phyloP scores from a whole-genome alignment of 2,797 vertebrate genomes.

The Acropternis orthonyx region DNA sequence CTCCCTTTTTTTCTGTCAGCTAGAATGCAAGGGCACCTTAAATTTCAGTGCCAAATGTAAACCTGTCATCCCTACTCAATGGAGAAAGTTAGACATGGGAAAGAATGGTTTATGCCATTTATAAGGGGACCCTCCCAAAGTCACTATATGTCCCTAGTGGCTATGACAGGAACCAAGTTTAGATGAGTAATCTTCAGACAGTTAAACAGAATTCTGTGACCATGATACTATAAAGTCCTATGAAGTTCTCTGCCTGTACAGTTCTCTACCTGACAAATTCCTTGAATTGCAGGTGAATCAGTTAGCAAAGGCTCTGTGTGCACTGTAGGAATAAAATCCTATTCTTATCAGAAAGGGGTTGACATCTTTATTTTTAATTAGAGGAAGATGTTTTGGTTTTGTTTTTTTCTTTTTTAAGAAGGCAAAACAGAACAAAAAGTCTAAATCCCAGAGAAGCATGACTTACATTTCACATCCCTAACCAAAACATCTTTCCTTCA shows the following conservation, averaged over 20 bases:
- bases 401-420: not conserved
- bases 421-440: not conserved
- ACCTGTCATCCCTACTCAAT: not conserved
- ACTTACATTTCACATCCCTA: not conserved
- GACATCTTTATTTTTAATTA: not conserved
- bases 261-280: not conserved
- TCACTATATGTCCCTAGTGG: not conserved
- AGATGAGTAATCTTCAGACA: not conserved
- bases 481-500: not conserved
- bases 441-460: not conserved
- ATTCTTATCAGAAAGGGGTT: not conserved
- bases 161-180: not conserved
- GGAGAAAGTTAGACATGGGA: not conserved
- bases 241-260: not conserved
- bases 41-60: not conserved
- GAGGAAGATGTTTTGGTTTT: not conserved
- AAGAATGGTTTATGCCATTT: not conserved
- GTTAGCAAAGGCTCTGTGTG: not conserved
- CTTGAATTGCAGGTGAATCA: not conserved
- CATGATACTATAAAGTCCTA: not conserved
- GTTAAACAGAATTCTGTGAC: not conserved
- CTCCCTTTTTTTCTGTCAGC: not conserved
- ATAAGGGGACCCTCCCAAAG: not conserved
- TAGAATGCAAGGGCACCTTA: not conserved
- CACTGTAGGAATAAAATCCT: not conserved